phyloP scores from a whole-genome alignment of 1,140 invertebrate genomes.

The Pseudomyrmex gracilis region DNA sequence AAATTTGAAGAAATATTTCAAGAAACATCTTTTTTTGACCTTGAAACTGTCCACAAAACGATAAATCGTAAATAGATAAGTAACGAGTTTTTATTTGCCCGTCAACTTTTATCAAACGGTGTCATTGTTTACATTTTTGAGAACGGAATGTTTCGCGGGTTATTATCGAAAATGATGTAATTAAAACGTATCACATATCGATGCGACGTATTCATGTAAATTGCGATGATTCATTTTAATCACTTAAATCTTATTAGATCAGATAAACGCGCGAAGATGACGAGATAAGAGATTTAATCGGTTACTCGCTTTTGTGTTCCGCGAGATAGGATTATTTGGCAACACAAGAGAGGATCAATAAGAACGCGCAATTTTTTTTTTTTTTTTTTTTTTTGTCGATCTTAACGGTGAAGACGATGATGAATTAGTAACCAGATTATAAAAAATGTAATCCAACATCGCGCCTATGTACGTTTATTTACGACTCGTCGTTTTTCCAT shows the following conservation, averaged over 20 bases:
- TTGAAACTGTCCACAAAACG: too few species aligned
- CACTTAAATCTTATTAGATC: not conserved
- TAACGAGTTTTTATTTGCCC: too few species aligned
- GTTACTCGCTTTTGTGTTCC: not conserved
- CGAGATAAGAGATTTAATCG: slow-evolving; percentile 1
- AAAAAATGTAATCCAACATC: not conserved
- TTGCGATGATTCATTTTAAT: not conserved
- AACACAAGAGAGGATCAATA: too few species aligned
- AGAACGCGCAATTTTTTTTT: too few species aligned
- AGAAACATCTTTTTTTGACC: too few species aligned
- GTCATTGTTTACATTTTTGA: too few species aligned
- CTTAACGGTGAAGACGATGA: not conserved
- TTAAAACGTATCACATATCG: not conserved
- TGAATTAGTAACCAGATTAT: not conserved
- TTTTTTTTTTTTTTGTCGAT: too few species aligned
- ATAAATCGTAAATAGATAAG: too few species aligned
- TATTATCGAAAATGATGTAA: not conserved
- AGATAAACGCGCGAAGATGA: slow-evolving; percentile 7
- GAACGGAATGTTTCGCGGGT: too few species aligned
- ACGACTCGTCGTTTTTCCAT: slow-evolving; percentile 16
- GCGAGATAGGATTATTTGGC: not conserved
- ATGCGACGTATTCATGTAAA: not conserved
- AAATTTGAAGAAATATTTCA: too few species aligned
- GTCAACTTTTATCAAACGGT: too few species aligned
- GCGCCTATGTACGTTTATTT: not conserved